Percentiles rank a stretch among this genome's conserved stretches.
These are phyloP conservation scores for Neoarius graeffei DNA, from an alignment of 2,113 vertebrate species.

Conservation along the genomic window DNA sequence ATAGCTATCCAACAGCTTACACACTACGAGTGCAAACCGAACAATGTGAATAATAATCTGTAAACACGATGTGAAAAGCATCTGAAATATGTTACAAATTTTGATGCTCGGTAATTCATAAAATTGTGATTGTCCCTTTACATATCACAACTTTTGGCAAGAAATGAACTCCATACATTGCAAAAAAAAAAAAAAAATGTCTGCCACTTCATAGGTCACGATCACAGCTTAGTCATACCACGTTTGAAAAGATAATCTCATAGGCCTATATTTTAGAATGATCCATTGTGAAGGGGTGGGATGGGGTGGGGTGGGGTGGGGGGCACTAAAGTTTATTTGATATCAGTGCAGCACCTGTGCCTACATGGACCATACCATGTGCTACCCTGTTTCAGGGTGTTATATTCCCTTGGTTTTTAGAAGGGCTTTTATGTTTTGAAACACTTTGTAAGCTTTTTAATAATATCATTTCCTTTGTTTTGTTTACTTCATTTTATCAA, in stretches of 20 bases:
- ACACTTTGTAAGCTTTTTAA: constrained; percentile 77
- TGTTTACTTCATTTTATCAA: constrained; percentile 61
- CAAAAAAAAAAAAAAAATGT: too few relatives aligned
- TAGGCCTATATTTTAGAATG: constrained; percentile 3
- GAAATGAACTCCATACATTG: background rate
- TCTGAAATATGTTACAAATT: background rate
- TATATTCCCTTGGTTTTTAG: constrained; percentile 93
- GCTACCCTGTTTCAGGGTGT: constrained; percentile 85
- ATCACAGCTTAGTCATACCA: background rate
- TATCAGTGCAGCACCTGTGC: constrained; percentile 93
- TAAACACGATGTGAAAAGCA: background rate
- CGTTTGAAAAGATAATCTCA: background rate
- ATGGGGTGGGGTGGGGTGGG: constrained; percentile 20
- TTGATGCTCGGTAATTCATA: background rate
- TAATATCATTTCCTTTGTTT: constrained; percentile 76
- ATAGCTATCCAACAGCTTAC: background rate
- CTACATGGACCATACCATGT: constrained; percentile 79
- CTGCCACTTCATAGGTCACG: background rate
- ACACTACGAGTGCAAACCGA: background rate
- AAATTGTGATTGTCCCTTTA: background rate
- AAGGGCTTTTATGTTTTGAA: constrained; percentile 89
- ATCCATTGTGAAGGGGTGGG: constrained; percentile 54
- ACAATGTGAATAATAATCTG: constrained; percentile 1
- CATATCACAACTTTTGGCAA: background rate
- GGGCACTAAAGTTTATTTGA: constrained; percentile 80